Evolutionary conservation across 2,113 vertebrate species (phyloP).

Genomic region (Zingel zingel): DNA sequence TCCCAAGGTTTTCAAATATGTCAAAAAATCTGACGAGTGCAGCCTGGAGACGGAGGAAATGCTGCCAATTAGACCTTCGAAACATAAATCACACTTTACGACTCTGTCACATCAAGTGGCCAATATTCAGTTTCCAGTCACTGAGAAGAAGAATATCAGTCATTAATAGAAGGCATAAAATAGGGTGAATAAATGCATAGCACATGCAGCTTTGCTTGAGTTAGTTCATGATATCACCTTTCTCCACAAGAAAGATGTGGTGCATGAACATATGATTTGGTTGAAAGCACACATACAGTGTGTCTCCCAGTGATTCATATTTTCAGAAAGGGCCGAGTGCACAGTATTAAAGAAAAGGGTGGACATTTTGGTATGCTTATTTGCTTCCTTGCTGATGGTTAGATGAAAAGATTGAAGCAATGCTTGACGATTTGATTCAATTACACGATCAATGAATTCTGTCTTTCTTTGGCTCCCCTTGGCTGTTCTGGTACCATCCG

Average conservation of each 20-base stretch:
- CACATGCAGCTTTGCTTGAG: slow-evolving; percentile 9
- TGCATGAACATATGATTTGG: slow-evolving; percentile 21
- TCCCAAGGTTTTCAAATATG: slow-evolving; percentile 74
- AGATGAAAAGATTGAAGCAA: not conserved
- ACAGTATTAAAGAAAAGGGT: not conserved
- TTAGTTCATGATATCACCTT: slow-evolving; percentile 39
- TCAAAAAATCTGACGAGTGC: slow-evolving; percentile 62
- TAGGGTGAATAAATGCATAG: slow-evolving; percentile 32
- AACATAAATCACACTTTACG: slow-evolving; percentile 80
- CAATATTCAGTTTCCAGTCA: slow-evolving; percentile 57
- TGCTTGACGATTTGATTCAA: not conserved
- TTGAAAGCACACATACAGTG: not conserved
- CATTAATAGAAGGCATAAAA: slow-evolving; percentile 51
- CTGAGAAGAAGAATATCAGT: slow-evolving; percentile 50
- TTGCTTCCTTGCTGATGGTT: not conserved
- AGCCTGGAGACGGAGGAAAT: slow-evolving; percentile 61
- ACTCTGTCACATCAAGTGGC: slow-evolving; percentile 64
- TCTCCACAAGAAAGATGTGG: slow-evolving; percentile 29
- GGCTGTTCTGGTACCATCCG: slow-evolving; percentile 14
- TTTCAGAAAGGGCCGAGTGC: not conserved
- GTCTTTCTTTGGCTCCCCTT: not conserved
- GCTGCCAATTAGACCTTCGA: slow-evolving; percentile 73
- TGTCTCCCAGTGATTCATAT: not conserved
- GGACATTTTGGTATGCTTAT: not conserved
- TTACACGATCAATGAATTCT: not conserved